phyloP scores from a whole-genome alignment of 92 coral and sea anemone species.

The Chrysogorgia sp. region DNA sequence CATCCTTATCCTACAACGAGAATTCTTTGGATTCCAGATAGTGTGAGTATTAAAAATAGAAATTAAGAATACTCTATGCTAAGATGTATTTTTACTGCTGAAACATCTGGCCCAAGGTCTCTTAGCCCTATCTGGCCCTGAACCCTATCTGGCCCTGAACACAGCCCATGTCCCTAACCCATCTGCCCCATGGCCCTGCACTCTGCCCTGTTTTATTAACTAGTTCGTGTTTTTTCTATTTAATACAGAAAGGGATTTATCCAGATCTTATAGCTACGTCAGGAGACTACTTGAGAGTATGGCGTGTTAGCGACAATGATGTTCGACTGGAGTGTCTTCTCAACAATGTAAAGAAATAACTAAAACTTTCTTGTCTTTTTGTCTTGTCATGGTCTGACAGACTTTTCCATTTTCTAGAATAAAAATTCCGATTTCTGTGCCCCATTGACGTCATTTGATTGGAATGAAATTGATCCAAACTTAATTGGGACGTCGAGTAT shows the following conservation, averaged over 20 bases:
- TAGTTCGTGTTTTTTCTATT: neutral
- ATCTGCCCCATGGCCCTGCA: no score
- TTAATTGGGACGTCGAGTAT: slow-evolving; percentile 96
- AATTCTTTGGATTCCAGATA: slow-evolving; percentile 98
- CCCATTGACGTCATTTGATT: slow-evolving; percentile 96
- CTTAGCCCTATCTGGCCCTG: neutral
- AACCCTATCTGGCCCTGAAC: no score
- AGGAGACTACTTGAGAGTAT: slow-evolving; percentile 93
- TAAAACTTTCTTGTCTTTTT: neutral
- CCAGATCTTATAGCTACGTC: slow-evolving; percentile 97
- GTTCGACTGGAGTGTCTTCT: slow-evolving; percentile 95
- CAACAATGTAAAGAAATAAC: slow-evolving; percentile 76
- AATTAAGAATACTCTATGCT: neutral
- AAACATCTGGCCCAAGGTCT: neutral
- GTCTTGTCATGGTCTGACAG: neutral
- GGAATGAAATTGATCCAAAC: slow-evolving; percentile 96
- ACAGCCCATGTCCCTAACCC: no score
- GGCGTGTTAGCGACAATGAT: slow-evolving; percentile 95
- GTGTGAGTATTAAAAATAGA: slow-evolving; percentile 56
- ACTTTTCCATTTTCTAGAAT: slow-evolving; percentile 61
- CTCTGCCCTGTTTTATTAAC: neutral
- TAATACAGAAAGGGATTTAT: slow-evolving; percentile 80
- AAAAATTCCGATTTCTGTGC: slow-evolving; percentile 99
- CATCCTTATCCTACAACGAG: slow-evolving; percentile 98
- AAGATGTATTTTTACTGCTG: neutral